Conservation (phyloP, 2,797 vertebrate species). For the Limosa lapponica region DNA sequence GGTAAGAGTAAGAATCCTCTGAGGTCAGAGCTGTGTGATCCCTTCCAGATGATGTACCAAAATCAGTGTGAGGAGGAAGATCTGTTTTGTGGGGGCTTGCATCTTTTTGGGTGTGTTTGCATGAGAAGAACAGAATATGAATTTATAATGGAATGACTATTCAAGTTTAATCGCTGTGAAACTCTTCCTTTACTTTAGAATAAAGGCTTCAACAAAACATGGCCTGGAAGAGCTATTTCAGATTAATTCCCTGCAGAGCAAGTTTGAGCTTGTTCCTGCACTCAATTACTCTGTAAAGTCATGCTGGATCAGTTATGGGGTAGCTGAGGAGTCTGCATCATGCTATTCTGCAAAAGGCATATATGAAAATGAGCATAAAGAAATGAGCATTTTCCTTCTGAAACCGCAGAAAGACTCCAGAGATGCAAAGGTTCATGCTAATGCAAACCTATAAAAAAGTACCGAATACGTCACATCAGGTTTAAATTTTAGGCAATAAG, state of each 20-base stretch:
- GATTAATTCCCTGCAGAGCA: background rate
- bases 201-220: background rate
- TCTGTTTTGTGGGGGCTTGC: background rate
- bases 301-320: background rate
- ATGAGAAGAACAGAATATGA: background rate
- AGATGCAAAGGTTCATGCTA: background rate
- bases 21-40: background rate
- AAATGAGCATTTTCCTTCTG: background rate
- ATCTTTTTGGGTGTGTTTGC: background rate
- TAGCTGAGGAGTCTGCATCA: background rate
- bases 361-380: background rate
- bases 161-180: background rate
- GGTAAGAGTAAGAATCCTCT: background rate
- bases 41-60: background rate
- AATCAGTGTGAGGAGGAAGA: background rate
- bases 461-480: background rate
- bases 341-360: background rate
- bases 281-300: background rate
- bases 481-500: background rate
- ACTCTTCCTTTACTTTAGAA: background rate
- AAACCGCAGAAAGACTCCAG: background rate
- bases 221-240: background rate
- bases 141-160: background rate
- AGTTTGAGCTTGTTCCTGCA: background rate
- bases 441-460: background rate